These are phyloP conservation scores for Dinoponera quadriceps DNA, from an alignment of 1,140 invertebrate genomes.

Conservation along the genomic window DNA sequence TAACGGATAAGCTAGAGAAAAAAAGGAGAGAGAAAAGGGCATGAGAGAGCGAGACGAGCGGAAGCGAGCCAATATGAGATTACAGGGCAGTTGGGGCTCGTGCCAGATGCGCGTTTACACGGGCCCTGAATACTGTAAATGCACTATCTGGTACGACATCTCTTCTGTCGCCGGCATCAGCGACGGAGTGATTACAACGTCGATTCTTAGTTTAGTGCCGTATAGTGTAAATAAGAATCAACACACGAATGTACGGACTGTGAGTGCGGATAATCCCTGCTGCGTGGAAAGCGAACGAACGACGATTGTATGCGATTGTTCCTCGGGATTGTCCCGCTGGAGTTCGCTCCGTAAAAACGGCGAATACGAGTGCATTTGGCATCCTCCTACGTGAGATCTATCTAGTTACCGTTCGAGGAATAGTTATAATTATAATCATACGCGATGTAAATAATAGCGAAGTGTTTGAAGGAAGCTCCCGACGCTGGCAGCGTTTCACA, in stretches of 20 bases:
- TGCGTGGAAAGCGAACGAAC: no score
- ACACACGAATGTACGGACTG: not conserved
- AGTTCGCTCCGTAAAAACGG: no score
- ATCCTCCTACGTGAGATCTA: no score
- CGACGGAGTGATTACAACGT: conserved; percentile 49
- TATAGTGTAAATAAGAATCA: not conserved
- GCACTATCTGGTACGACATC: conserved; percentile 99
- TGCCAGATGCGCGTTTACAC: conserved; percentile 99
- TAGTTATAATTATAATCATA: no score
- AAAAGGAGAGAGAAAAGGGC: conserved; percentile 37
- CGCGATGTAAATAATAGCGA: no score
- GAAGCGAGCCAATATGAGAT: conserved; percentile 74
- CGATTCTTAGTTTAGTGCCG: conserved; percentile 1
- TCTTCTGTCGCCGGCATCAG: conserved; percentile 84
- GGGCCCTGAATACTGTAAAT: conserved; percentile 96
- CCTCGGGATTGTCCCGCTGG: no score
- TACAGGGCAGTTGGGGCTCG: conserved; percentile 90
- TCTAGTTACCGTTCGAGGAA: no score
- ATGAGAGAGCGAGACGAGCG: conserved; percentile 53
- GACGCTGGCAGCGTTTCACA: no score
- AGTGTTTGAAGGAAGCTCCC: no score
- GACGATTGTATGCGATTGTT: no score
- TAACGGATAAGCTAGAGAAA: conserved; percentile 51
- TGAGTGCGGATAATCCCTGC: no score
- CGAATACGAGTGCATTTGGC: no score